Evolutionary conservation across 2,113 vertebrate species (phyloP).

Genomic region (Channa argus): DNA sequence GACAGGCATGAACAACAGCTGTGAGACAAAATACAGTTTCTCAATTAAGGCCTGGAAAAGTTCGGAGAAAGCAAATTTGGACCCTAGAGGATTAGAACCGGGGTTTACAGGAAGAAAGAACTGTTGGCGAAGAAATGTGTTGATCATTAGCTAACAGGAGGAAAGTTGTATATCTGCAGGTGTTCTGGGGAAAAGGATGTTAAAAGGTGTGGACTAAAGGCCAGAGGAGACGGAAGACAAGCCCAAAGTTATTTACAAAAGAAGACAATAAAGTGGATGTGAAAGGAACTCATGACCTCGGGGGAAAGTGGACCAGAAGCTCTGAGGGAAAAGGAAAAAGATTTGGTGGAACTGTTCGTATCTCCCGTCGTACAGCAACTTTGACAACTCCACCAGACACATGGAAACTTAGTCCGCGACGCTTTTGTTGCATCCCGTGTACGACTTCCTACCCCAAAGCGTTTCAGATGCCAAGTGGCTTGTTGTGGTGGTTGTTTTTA

Average conservation of each 20-base stretch:
- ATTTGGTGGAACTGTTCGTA: no score
- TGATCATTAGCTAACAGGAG: background rate
- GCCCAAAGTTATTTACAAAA: background rate
- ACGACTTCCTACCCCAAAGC: no score
- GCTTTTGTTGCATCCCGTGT: no score
- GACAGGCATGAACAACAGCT: background rate
- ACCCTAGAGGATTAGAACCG: background rate
- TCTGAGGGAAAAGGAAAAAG: no score
- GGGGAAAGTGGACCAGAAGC: no score
- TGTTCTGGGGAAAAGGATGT: background rate
- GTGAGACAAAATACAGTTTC: background rate
- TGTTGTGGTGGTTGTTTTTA: no score
- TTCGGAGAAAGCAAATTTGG: conserved; percentile 4
- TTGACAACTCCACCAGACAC: no score
- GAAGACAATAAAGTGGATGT: background rate
- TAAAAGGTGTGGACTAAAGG: background rate
- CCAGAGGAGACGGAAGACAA: background rate
- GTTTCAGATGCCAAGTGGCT: no score
- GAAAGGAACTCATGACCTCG: no score
- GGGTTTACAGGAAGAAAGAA: background rate
- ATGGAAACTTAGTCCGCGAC: no score
- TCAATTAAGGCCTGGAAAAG: background rate
- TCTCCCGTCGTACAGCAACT: no score
- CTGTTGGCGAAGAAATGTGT: background rate
- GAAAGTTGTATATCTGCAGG: background rate